phyloP scores from a whole-genome alignment of 2,797 vertebrate genomes.

The Amblyopsis hoosieri region DNA sequence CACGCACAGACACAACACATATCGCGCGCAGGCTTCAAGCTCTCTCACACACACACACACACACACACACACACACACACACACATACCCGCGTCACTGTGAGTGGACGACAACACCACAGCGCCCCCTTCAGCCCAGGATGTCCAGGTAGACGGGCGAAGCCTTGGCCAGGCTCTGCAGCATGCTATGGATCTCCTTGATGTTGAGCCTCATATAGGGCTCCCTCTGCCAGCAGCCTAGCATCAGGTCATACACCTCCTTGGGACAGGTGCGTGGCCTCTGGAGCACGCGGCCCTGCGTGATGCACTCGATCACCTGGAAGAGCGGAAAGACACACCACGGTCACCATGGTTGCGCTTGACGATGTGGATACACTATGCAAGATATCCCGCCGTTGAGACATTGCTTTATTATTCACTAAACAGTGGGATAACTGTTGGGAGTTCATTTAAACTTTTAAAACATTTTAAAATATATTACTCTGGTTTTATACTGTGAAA shows the following conservation, averaged over 20 bases:
- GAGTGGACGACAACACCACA: not conserved
- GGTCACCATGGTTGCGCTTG: not conserved
- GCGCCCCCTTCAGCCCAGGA: conserved; percentile 86
- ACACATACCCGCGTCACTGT: conserved; percentile 1
- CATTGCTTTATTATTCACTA: too few species aligned
- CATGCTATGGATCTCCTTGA: conserved; percentile 95
- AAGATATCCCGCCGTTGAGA: not conserved
- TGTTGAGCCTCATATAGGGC: conserved; percentile 97
- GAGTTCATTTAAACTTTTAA: too few species aligned
- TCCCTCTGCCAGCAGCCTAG: conserved; percentile 98
- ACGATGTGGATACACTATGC: not conserved
- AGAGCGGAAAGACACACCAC: not conserved
- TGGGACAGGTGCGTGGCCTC: conserved; percentile 93
- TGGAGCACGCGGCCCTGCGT: conserved; percentile 97
- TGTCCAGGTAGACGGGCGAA: conserved; percentile 98
- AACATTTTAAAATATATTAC: too few species aligned
- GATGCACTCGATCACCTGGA: conserved; percentile 98
- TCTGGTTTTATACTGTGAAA: too few species aligned
- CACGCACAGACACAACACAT: conserved; percentile 1
- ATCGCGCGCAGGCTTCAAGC: too few species aligned
- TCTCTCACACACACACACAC: conserved; percentile 5
- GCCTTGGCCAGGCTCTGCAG: conserved; percentile 98
- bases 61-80: conserved; percentile 12
- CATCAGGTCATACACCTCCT: conserved; percentile 98
- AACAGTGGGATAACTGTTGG: too few species aligned